phyloP scores from a whole-genome alignment of 2,113 vertebrate genomes.

The Lagopus muta region DNA sequence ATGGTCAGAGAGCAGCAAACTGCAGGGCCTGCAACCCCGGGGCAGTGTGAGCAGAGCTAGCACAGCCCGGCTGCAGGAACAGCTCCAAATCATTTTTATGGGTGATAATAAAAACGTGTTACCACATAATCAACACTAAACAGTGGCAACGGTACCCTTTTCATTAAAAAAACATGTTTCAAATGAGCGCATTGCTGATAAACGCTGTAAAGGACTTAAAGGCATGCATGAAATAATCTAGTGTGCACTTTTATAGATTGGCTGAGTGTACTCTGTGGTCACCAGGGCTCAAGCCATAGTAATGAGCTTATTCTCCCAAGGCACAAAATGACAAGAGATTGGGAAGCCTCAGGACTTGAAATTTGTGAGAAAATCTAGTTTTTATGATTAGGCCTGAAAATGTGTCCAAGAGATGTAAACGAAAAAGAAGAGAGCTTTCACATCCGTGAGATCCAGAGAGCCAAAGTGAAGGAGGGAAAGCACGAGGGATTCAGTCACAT shows the following conservation, averaged over 20 bases:
- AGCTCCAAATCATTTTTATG: slow-evolving; percentile 66
- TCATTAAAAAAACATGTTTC: slow-evolving; percentile 64
- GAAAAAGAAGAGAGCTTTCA: slow-evolving; percentile 23
- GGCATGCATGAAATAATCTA: slow-evolving; percentile 9
- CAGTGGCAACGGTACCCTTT: slow-evolving; percentile 53
- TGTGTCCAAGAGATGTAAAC: slow-evolving; percentile 61
- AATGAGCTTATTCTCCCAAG: slow-evolving; percentile 59
- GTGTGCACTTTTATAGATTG: not conserved
- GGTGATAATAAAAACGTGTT: slow-evolving; percentile 62
- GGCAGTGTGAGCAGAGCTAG: not conserved
- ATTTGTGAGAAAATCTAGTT: slow-evolving; percentile 52
- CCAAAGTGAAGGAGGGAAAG: slow-evolving; percentile 50
- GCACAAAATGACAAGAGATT: slow-evolving; percentile 33
- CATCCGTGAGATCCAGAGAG: not conserved
- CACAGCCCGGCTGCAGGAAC: not conserved
- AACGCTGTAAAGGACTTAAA: slow-evolving; percentile 39
- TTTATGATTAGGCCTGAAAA: slow-evolving; percentile 40
- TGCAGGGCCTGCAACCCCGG: not conserved
- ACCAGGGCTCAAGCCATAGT: slow-evolving; percentile 27
- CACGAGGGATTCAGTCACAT: slow-evolving; percentile 47
- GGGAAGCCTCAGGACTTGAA: slow-evolving; percentile 36
- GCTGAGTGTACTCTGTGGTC: not conserved
- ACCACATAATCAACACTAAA: slow-evolving; percentile 67
- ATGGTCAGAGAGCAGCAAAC: not conserved
- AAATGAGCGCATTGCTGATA: slow-evolving; percentile 54